A percentile compares a stretch with the other conserved stretches of the same genome.
Conservation (phyloP, 1,140 invertebrate genomes). For the Apocrypta bakeri region DNA sequence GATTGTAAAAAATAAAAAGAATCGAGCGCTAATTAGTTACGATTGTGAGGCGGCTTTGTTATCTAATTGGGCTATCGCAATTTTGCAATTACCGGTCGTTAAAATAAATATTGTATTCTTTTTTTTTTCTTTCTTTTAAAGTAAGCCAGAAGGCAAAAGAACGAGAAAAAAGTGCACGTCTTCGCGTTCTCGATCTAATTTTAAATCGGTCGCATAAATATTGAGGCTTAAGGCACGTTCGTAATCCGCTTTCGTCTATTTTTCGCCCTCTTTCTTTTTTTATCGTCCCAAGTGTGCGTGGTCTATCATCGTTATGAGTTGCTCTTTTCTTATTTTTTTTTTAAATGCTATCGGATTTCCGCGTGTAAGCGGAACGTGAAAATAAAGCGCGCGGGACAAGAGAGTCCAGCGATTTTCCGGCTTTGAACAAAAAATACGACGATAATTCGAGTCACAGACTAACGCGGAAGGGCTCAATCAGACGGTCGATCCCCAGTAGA, state of each 20-base stretch:
- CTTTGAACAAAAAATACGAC: neutral
- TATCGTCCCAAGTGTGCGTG: neutral
- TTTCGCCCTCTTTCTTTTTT: slow-evolving; percentile 6
- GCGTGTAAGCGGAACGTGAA: neutral
- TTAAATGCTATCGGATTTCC: neutral
- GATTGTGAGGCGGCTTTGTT: neutral
- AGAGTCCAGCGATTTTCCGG: neutral
- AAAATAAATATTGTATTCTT: neutral
- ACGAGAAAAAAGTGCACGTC: neutral
- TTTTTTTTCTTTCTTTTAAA: no score
- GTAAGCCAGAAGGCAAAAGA: neutral
- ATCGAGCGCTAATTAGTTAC: neutral
- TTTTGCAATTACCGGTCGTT: neutral
- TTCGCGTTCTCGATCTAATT: neutral
- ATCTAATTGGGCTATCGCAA: neutral
- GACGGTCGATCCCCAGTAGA: neutral
- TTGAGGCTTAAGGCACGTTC: slow-evolving; percentile 13
- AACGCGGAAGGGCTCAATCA: slow-evolving; percentile 24
- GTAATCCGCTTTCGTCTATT: slow-evolving; percentile 1
- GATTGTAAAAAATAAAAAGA: neutral
- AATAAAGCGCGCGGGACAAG: slow-evolving; percentile 22
- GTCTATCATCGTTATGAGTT: neutral
- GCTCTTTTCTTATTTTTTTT: neutral
- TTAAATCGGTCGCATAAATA: slow-evolving; percentile 16
- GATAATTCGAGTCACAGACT: no score